Percentiles rank a stretch among this genome's conserved stretches.
phyloP scores from a whole-genome alignment of 1,140 invertebrate species.

The Anoplolepis gracilipes region DNA sequence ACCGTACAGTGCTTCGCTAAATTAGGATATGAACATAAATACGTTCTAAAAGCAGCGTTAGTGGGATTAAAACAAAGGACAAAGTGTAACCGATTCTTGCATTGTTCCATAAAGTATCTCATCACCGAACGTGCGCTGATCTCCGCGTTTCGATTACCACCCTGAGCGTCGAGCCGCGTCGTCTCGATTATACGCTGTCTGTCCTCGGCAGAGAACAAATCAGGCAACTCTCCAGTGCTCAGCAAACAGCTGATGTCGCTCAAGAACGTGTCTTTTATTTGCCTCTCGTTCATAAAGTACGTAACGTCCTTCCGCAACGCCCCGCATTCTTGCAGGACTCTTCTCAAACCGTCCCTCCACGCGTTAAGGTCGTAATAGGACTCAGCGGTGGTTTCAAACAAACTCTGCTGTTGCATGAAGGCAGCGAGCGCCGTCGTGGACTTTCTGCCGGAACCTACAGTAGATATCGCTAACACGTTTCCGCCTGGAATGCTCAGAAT shows the following conservation, averaged over 20 bases:
- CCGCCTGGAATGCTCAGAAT: conserved; percentile 87
- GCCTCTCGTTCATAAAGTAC: conserved; percentile 88
- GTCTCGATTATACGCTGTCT: conserved; percentile 87
- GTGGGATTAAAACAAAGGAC: conserved; percentile 89
- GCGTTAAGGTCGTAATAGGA: conserved; percentile 86
- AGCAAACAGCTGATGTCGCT: conserved; percentile 88
- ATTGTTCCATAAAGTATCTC: conserved; percentile 88
- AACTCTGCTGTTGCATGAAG: conserved; percentile 87
- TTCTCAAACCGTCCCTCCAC: conserved; percentile 89
- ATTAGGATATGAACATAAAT: conserved; percentile 87
- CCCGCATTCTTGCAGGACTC: conserved; percentile 87
- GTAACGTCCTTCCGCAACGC: conserved; percentile 86
- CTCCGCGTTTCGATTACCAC: conserved; percentile 86
- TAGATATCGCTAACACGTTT: conserved; percentile 87
- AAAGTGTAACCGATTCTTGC: conserved; percentile 89
- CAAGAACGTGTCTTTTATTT: conserved; percentile 88
- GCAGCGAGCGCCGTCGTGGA: conserved; percentile 87
- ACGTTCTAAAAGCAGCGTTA: conserved; percentile 85
- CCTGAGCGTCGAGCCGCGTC: conserved; percentile 84
- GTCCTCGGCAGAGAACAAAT: conserved; percentile 88
- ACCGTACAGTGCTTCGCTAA: conserved; percentile 91
- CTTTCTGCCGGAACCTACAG: conserved; percentile 89
- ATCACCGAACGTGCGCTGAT: conserved; percentile 87
- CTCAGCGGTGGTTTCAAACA: conserved; percentile 88
- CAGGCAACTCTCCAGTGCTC: conserved; percentile 89